Conservation (phyloP, 1,140 invertebrate species). For the Papilio dardanus region DNA sequence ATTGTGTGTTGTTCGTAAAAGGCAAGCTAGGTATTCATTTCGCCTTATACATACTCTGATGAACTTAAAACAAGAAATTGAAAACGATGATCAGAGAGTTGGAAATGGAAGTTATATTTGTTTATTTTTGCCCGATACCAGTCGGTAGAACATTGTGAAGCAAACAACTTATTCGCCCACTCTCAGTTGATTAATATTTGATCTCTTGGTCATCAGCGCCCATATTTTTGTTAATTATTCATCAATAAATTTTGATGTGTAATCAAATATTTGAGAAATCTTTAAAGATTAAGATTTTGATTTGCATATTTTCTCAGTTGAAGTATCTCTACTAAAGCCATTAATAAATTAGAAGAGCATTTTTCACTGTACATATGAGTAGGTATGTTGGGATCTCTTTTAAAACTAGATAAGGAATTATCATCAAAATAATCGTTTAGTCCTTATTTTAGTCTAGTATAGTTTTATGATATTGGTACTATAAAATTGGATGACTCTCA, state of each 20-base stretch:
- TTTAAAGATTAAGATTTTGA: background rate
- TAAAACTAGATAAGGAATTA: background rate
- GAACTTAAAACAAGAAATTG: background rate
- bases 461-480: background rate
- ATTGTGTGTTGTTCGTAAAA: conserved; percentile 16
- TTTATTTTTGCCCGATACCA: background rate
- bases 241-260: background rate
- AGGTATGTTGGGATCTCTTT: too few species aligned
- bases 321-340: background rate
- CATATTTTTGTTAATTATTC: conserved; percentile 12
- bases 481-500: background rate
- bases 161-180: conserved; percentile 4
- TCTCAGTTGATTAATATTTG: conserved; percentile 9
- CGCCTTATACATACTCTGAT: background rate
- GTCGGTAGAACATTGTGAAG: background rate
- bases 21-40: conserved; percentile 8
- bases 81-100: conserved; percentile 14
- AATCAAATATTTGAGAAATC: background rate
- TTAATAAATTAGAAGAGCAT: background rate
- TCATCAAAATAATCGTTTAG: background rate
- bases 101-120: conserved; percentile 10
- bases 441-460: background rate
- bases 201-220: background rate
- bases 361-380: background rate
- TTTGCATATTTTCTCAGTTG: background rate